Base-by-base conservation (phyloP, 2,113 vertebrate genomes). In the Engystomops pustulosus region DNA sequence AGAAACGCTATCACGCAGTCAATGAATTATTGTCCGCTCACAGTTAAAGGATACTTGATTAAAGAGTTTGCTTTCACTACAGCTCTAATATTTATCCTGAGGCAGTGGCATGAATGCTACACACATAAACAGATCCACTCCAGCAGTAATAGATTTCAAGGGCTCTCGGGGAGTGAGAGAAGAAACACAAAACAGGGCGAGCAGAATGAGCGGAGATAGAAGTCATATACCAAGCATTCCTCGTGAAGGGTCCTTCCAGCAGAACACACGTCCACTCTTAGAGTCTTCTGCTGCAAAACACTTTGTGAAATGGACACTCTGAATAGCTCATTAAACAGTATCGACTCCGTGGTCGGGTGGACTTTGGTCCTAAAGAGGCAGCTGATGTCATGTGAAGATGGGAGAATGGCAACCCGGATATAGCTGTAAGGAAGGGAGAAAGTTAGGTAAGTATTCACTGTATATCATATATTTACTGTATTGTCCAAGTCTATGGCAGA, bases 301-400 rank as follows among this genome's bases (percentile, higher is more conserved):
- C 70, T 38, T 67, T 91, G 93, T 84, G 93, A 89, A 81, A 94
- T 89, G 62, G 89, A 86, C 38, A 90, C 90, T 86, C 94, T 86
- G 91, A 95, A 95, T 38, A 95, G 69, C 58, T 96, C 95, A 0
- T 87, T 91, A 87, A 94, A 91, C 8, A 87, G 25, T 62, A 94
- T 36, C 1, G 85, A 89, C 75, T 94, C 93, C 10, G 78, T 62
- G 78, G 91, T 90, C 30, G 89, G 88, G 76, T 94, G 91, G 68
- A 95, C 88, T 88, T 92, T 95, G 10, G 95, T 95, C 86, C 95
- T 92, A 86, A 95, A 96, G 3, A 96, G 91, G 77, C 91, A 94
- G 91, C 93, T 94, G 87, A 53, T 86, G 18, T 95, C 94, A n/a
- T 85, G 23, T 4, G 93, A 94, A 80, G 93, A 94, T 36, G 95